Evolutionary conservation across 1,140 invertebrate species (phyloP).

Genomic region (Caenorhabditis elegans): WBcel235 BX284604.4:9217501-9218000

Average conservation of each 20-base stretch:
- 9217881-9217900: background rate
- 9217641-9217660: background rate
- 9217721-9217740: background rate
- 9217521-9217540: background rate
- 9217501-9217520: too few relatives aligned
- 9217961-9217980: background rate
- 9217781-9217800: constrained; percentile 41
- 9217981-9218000: background rate
- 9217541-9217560: constrained; percentile 4
- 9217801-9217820: constrained; percentile 42
- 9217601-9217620: too few relatives aligned
- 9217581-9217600: background rate
- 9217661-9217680: background rate
- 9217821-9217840: constrained; percentile 44
- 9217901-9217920: background rate
- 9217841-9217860: constrained; percentile 41
- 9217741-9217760: constrained; percentile 3
- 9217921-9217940: too few relatives aligned
- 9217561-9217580: background rate
- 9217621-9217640: too few relatives aligned
- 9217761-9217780: constrained; percentile 31
- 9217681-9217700: background rate
- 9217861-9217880: constrained; percentile 40
- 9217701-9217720: too few relatives aligned
- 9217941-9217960: constrained; percentile 4